Conservation (phyloP, 2,888 invertebrate species). For the Dicycla oo region DNA sequence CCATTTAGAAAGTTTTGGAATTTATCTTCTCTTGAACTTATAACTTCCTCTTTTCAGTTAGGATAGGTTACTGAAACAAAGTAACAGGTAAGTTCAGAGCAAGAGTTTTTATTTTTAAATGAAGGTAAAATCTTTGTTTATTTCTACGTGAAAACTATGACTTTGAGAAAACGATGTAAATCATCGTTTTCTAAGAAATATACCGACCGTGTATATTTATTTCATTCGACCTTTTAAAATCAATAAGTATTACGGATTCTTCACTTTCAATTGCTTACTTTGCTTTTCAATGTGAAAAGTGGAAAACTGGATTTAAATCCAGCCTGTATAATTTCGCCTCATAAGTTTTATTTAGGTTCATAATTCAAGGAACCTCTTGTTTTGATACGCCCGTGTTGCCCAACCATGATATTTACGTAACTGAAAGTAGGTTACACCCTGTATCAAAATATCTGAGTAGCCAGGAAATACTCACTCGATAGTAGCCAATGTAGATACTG, state of each 20-base stretch:
- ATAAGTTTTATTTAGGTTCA: constrained; percentile 1
- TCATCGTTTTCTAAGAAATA: too few relatives aligned
- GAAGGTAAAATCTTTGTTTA: neutral
- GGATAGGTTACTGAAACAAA: neutral
- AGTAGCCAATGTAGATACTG: too few relatives aligned
- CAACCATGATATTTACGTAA: constrained; percentile 74
- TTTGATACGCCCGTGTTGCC: constrained; percentile 55
- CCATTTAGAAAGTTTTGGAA: neutral
- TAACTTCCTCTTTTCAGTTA: neutral
- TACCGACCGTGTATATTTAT: too few relatives aligned
- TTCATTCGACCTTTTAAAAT: neutral
- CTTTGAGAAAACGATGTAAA: too few relatives aligned
- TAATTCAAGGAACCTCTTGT: constrained; percentile 37
- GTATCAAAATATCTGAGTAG: constrained; percentile 60
- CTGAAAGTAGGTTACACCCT: constrained; percentile 72
- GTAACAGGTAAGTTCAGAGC: neutral
- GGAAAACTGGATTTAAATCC: neutral
- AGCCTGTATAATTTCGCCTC: neutral
- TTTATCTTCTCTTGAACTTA: neutral
- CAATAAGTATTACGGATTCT: neutral
- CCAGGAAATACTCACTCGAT: constrained; percentile 34
- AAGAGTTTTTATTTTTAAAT: neutral
- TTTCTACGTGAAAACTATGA: neutral
- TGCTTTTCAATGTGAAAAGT: too few relatives aligned
- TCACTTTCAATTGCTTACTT: too few relatives aligned